These are phyloP conservation scores for Cerastis rubricosa DNA, from an alignment of 2,888 invertebrate species.

Conservation along the genomic window DNA sequence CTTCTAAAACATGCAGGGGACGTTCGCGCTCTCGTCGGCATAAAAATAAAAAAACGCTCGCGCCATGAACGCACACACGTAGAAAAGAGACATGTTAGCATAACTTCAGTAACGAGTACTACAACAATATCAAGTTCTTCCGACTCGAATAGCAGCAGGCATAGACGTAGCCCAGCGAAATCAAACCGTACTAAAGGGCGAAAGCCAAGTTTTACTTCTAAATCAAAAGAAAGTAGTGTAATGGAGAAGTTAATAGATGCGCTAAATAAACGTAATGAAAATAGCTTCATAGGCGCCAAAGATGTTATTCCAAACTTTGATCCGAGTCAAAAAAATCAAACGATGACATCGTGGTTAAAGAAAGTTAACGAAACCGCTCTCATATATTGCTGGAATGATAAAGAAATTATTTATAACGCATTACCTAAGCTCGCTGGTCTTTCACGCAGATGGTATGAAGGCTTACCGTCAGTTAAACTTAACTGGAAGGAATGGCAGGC, in stretches of 20 bases:
- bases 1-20: not conserved
- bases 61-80: too few relatives aligned
- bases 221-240: not conserved
- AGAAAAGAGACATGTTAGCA: too few relatives aligned
- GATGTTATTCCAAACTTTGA: not conserved
- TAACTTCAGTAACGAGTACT: too few relatives aligned
- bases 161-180: too few relatives aligned
- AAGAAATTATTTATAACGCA: slow-evolving; percentile 4
- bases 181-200: too few relatives aligned
- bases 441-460: slow-evolving; percentile 17
- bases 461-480: slow-evolving; percentile 10
- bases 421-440: slow-evolving; percentile 6
- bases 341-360: too few relatives aligned
- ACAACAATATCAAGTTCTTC: too few relatives aligned
- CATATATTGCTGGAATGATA: not conserved
- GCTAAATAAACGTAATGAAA: slow-evolving; percentile 5
- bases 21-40: too few relatives aligned
- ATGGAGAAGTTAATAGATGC: slow-evolving; percentile 5
- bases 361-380: too few relatives aligned
- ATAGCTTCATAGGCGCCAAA: slow-evolving; percentile 3
- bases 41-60: too few relatives aligned
- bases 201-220: not conserved
- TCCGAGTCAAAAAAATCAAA: too few relatives aligned
- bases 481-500: slow-evolving; percentile 10
- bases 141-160: too few relatives aligned